Base-by-base conservation (phyloP, 53 echinoderm and acorn worm species). In the Henricia sp. region DNA sequence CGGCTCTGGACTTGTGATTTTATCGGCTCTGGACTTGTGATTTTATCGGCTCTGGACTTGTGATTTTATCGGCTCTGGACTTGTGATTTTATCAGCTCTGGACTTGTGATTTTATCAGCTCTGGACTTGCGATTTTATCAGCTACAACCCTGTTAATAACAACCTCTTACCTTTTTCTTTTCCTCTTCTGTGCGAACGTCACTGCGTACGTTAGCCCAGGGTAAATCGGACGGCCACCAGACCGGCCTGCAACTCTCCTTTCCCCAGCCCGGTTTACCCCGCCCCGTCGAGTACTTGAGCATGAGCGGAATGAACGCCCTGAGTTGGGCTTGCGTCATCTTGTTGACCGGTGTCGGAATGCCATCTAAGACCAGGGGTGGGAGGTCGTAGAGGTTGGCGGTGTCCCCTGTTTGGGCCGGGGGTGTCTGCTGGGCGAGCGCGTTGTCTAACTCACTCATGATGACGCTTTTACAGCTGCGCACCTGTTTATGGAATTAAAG, bases 251-350 rank as follows among this genome's bases (percentile, higher is more conserved):
- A 97, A 60, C 92, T 94, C 74, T 97, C 97, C 78, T 97, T 97
- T 6, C 97, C 97, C 97, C 97, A 97, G 3, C 97, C 97, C 1
- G 97, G 97, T 69, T 97, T 97, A 5, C 97, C 97, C 54, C 97
- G 71, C 4, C 97, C 94, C 8, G 97, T 97, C 6, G 97, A 97
- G 52, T 97, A 97, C 89, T 97, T 97, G 43, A 97, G 86, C 97
- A 97, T 97, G 60, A 97, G 86, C 6, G 97, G 97, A 39, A 97
- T 97, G 63, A 97, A 94, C 8, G 94, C 97, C 38, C 97, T 53
- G 48, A 97, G 91, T 82, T 94, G 97, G 62, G 94, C 94, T 83
- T 97, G 97, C 39, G 97, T 97, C 97, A 97, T 97, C 72, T 97
- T 92, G 85, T 97, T 92, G 37, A 97, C 97, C 14, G 97, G 94